Evolutionary conservation across 2,797 vertebrate genomes (phyloP).

Genomic region (Acipenser ruthenus): DNA sequence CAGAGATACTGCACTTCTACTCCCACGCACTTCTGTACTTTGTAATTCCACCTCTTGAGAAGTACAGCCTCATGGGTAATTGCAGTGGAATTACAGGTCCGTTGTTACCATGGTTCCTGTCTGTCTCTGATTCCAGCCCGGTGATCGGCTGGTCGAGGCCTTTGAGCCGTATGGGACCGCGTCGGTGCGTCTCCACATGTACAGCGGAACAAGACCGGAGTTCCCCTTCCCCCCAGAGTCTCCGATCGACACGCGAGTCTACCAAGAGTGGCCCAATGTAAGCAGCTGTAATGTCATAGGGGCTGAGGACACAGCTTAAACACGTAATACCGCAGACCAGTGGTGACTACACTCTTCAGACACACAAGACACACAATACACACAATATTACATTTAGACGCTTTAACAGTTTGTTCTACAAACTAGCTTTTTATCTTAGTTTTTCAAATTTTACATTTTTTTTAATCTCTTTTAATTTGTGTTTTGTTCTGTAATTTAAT

Average conservation of each 20-base stretch:
- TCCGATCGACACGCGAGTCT: conserved; percentile 2
- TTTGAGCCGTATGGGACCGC: conserved; percentile 30
- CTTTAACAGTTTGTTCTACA: too few species aligned
- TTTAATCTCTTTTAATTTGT: too few species aligned
- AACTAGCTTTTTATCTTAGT: too few species aligned
- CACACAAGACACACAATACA: not conserved
- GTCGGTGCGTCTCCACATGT: conserved; percentile 25
- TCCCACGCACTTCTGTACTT: too few species aligned
- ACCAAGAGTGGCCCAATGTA: conserved; percentile 19
- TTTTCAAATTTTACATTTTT: too few species aligned
- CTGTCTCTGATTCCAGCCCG: conserved; percentile 16
- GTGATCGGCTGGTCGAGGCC: conserved; percentile 15
- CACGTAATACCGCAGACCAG: not conserved
- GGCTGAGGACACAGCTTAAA: not conserved
- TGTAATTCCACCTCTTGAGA: too few species aligned
- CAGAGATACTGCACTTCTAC: too few species aligned
- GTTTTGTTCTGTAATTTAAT: too few species aligned
- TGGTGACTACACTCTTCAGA: not conserved
- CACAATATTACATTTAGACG: too few species aligned
- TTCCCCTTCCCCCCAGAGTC: conserved; percentile 28
- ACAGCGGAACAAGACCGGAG: conserved; percentile 21
- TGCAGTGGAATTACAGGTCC: too few species aligned
- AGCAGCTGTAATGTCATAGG: conserved; percentile 3
- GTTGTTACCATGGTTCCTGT: too few species aligned
- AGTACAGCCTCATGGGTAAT: too few species aligned